Conservation (phyloP, 2,888 invertebrate genomes). For the Eurytoma adleriae region DNA sequence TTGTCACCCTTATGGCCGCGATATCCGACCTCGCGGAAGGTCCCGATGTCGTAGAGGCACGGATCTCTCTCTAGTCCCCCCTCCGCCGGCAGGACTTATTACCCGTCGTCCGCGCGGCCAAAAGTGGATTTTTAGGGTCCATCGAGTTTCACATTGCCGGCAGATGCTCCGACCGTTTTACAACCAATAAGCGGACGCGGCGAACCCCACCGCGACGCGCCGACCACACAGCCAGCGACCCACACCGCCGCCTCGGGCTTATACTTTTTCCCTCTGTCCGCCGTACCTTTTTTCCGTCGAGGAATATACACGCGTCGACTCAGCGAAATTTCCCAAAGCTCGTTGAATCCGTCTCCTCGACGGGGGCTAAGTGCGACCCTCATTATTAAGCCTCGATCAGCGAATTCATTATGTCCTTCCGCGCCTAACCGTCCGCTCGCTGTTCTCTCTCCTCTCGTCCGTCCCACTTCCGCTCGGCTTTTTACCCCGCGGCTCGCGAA, state of each 20-base stretch:
- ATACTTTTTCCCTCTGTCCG: constrained; percentile 7
- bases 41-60: neutral
- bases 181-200: constrained; percentile 66
- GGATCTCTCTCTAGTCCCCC: neutral
- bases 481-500: neutral
- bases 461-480: neutral
- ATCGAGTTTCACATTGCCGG: constrained; percentile 65
- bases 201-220: neutral
- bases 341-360: constrained; percentile 22
- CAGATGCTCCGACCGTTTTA: constrained; percentile 69
- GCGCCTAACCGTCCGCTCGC: neutral
- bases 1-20: constrained; percentile 45
- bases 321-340: constrained; percentile 25
- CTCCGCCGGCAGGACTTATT: constrained; percentile 61
- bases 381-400: constrained; percentile 36
- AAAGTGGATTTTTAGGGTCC: constrained; percentile 67
- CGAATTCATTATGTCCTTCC: constrained; percentile 16
- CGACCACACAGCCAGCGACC: constrained; percentile 9
- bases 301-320: constrained; percentile 24
- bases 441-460: neutral
- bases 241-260: neutral
- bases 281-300: neutral
- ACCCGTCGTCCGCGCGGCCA: constrained; percentile 57
- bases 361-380: constrained; percentile 23
- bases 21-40: constrained; percentile 31